Percentiles rank a stretch among this genome's conserved stretches.
phyloP scores from a whole-genome alignment of 2,888 invertebrate species.

The Noctua comes region DNA sequence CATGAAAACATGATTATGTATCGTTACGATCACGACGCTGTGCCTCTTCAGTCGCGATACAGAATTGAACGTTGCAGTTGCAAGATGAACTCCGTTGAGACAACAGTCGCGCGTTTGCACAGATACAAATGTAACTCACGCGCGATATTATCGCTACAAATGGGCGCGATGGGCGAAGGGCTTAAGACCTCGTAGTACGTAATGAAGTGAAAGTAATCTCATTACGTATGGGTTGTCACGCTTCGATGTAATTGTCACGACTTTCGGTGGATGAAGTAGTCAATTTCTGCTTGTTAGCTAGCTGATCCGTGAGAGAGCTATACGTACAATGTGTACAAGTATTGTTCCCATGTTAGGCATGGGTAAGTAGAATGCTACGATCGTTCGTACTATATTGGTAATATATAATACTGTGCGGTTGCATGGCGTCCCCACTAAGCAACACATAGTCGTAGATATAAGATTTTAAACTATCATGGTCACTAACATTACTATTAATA shows the following conservation, averaged over 20 bases:
- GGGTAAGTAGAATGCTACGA: not conserved
- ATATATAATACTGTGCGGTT: too few relatives aligned
- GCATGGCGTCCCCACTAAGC: too few relatives aligned
- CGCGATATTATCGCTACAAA: not conserved
- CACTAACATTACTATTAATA: too few relatives aligned
- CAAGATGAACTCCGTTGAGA: not conserved
- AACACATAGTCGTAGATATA: too few relatives aligned
- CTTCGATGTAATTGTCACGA: constrained; percentile 34
- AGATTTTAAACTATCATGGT: too few relatives aligned
- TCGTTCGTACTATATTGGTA: too few relatives aligned
- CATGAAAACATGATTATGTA: too few relatives aligned
- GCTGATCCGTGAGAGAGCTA: not conserved
- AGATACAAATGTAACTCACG: not conserved
- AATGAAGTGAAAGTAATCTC: constrained; percentile 16
- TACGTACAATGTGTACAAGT: not conserved
- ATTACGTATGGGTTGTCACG: constrained; percentile 39
- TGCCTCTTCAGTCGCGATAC: not conserved
- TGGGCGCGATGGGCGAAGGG: not conserved
- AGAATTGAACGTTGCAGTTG: not conserved
- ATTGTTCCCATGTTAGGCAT: not conserved
- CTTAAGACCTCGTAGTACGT: constrained; percentile 2
- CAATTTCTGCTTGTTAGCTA: constrained; percentile 14
- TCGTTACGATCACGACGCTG: too few relatives aligned
- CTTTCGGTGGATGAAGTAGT: not conserved
- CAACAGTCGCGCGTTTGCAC: too few relatives aligned